Base-by-base conservation (phyloP, 2,797 vertebrate species). In the Neosilurus mollespiculum region DNA sequence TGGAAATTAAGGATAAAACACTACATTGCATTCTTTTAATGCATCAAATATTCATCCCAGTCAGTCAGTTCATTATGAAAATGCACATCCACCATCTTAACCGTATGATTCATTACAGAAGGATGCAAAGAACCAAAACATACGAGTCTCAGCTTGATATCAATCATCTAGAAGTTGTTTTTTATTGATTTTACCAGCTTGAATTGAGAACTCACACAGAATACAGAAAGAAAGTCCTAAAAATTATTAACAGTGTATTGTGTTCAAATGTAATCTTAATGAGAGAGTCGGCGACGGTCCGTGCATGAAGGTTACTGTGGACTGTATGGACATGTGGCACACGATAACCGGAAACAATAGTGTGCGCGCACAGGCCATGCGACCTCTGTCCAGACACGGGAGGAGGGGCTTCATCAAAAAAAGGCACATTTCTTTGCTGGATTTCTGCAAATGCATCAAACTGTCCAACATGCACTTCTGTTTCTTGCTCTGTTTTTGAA, bases 371-470 rank as follows among this genome's bases (percentile, higher is more conserved):
- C 18, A 11, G 49, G 65, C 2, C 18, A 56, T n/a, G 10, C 37
- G 58, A 24, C 54, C 71, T 37, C 70, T 78, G 30, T 84, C 59
- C 61, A 49, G 67, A 73, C 11, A 14, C 20, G 12, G 61, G 78
- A 16, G 9, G 53, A 61, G 58, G 3, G 58, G 26, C 20, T 30
- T 82, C 86, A 81, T 9, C 18, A 4, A 67, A 83, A 94, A 93
- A 94, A 93, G 93, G 93, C 93, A 94, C 93, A 87, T 90, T 90
- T 83, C 54, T 22, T 76, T 59, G 86, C 67, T 78, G 83, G 88
- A 84, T 90, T 88, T 82, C 80, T 89, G 84, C 30, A 43, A 80
- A 87, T 30, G 73, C 65, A 59, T 87, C 54, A 72, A n/a, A 49
- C 1, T 11, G 30, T 14, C 14, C 77, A 11, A 80, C 88, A 87